phyloP scores from a whole-genome alignment of 2,888 invertebrate species.

The Sesia bembeciformis region DNA sequence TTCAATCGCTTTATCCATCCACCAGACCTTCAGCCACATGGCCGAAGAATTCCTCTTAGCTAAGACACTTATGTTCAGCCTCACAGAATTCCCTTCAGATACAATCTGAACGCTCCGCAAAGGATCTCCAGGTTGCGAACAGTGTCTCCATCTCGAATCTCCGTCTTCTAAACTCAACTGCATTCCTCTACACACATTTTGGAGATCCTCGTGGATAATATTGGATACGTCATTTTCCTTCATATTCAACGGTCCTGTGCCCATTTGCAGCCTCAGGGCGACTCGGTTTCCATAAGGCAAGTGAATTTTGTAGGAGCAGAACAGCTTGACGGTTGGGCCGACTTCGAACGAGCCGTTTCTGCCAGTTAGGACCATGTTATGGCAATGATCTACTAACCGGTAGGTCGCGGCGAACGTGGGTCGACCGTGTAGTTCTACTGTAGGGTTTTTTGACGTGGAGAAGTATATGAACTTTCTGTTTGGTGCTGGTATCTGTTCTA shows the following conservation, averaged over 20 bases:
- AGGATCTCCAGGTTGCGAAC: constrained; percentile 74
- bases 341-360: constrained; percentile 80
- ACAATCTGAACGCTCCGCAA: constrained; percentile 74
- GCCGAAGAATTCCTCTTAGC: constrained; percentile 52
- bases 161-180: constrained; percentile 74
- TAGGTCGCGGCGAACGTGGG: constrained; percentile 80
- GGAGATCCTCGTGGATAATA: constrained; percentile 47
- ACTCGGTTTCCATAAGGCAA: constrained; percentile 82
- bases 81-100: constrained; percentile 72
- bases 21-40: constrained; percentile 76
- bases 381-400: constrained; percentile 81
- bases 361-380: constrained; percentile 78
- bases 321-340: constrained; percentile 72
- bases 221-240: constrained; percentile 46
- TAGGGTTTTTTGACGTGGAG: constrained; percentile 57
- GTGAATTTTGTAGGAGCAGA: constrained; percentile 80
- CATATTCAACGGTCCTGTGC: constrained; percentile 48
- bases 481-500: constrained; percentile 76
- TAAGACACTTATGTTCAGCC: constrained; percentile 57
- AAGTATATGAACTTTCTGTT: constrained; percentile 77
- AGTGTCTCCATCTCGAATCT: constrained; percentile 74
- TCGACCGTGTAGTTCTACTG: constrained; percentile 74
- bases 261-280: constrained; percentile 76
- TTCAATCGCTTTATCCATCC: constrained; percentile 76
- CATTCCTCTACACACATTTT: constrained; percentile 70